A percentile compares a stretch with the other conserved stretches of the same genome.
These are phyloP conservation scores for Malachius bipustulatus DNA, from an alignment of 2,888 invertebrate species.

Conservation along the genomic window DNA sequence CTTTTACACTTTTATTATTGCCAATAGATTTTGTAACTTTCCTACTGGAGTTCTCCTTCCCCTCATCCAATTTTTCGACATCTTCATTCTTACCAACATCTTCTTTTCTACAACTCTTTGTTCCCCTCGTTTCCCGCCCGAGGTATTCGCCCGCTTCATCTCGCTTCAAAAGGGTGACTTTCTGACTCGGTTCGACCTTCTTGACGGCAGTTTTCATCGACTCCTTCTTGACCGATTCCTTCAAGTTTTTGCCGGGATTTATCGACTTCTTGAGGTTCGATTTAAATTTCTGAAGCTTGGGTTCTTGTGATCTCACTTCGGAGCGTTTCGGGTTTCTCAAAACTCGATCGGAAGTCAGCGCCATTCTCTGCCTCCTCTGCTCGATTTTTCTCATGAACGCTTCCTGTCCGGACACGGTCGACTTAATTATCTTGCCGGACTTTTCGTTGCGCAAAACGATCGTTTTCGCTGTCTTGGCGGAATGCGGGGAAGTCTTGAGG, in stretches of 20 bases:
- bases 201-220: no score
- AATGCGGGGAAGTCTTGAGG: neutral
- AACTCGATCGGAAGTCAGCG: neutral
- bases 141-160: no score
- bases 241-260: no score
- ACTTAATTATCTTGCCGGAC: slow-evolving; percentile 21
- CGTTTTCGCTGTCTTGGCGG: neutral
- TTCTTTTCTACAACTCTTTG: no score
- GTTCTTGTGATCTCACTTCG: no score
- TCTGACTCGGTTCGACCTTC: no score
- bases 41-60: slow-evolving; percentile 10
- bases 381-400: slow-evolving; percentile 10
- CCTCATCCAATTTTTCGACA: neutral
- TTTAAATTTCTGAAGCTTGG: no score
- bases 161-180: no score
- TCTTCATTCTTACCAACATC: neutral
- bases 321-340: neutral
- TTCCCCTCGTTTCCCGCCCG: no score
- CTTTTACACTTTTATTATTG: slow-evolving; percentile 12
- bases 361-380: neutral
- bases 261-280: no score
- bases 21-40: slow-evolving; percentile 18
- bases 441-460: slow-evolving; percentile 17
- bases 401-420: no score
- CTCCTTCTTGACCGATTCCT: no score